Conservation (phyloP, 2,113 vertebrate species). For the Myodes glareolus region DNA sequence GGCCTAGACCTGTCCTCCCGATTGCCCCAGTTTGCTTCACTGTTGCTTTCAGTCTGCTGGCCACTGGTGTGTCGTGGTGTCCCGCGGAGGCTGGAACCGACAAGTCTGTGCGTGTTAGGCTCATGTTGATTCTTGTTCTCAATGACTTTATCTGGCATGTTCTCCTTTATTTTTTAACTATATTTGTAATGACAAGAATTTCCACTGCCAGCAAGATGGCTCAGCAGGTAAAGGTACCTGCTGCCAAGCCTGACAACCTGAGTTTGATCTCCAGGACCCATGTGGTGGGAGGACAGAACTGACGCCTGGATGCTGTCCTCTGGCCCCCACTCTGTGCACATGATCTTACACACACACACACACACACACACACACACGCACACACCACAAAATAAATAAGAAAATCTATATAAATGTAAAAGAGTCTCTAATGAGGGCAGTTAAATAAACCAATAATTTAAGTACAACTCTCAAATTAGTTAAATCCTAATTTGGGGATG, state of each 20-base stretch:
- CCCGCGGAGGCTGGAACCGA: background rate
- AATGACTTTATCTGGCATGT: background rate
- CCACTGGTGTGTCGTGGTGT: background rate
- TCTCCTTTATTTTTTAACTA: background rate
- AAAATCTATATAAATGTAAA: background rate
- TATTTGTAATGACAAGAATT: background rate
- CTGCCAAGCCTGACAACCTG: background rate
- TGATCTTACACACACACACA: background rate
- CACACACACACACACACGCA: background rate
- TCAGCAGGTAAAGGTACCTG: background rate
- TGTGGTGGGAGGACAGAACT: too few species aligned
- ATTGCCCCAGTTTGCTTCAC: background rate
- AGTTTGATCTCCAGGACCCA: background rate
- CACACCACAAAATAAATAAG: background rate
- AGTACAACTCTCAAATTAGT: background rate
- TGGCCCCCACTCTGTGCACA: background rate
- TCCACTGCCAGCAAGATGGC: background rate
- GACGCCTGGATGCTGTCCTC: background rate
- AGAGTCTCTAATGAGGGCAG: background rate
- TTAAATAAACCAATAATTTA: constrained; percentile 23
- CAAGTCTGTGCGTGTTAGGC: rapidly evolving
- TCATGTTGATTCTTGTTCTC: background rate
- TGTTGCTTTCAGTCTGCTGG: background rate
- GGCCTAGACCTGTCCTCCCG: background rate
- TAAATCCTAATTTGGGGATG: background rate